Base-by-base conservation (phyloP, 2,113 vertebrate species). In the Natator depressus region DNA sequence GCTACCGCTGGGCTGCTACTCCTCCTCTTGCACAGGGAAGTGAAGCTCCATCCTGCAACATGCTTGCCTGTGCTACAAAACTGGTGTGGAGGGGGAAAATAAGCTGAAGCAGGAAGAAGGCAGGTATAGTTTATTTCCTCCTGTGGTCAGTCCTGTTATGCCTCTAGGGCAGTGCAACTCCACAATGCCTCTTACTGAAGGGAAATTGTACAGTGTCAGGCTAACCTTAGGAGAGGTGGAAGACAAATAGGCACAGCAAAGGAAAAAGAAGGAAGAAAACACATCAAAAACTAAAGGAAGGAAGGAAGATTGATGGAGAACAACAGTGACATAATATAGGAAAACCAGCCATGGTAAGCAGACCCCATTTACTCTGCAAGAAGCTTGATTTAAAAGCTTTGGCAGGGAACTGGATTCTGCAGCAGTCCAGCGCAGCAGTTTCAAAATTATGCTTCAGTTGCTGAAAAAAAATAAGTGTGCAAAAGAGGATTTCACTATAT, bases 341-440 rank as follows among this genome's bases (percentile, higher is more conserved):
- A 62, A 65, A 87, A 95, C 42, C 3, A 55, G 5, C 4, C 6
- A 10, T n/a, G 19, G 3, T 38, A 92, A 42, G 3, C 38, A 59
- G 10, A 2, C 78, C 1, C 5, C 1, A 5, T 10, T 87, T 55
- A 31, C 79, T 49, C 35, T 38, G 31, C 20, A 69, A 54, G 49
- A 65, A 54, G 1, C 10, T 65, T 16, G 87, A 4, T 2, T 20
- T 72, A 46, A 82, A 88, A 31, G 24, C 47, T 10, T 24, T 53
- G 4, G 25, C 35, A 13, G 85, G 47, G 13, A 46, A 0, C 0
- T 25, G 5, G 19, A 29, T 47, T 86, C 84, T 82, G 62, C 20
- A 91, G 78, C 8, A 42, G 8, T 13, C n/a, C 10, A 53, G 11
- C 6, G 13, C 27, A 79, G 51, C 19, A 69, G 4, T 22, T 1